phyloP scores from a whole-genome alignment of 2,797 vertebrate genomes.

The Apogon hyalosoma region DNA sequence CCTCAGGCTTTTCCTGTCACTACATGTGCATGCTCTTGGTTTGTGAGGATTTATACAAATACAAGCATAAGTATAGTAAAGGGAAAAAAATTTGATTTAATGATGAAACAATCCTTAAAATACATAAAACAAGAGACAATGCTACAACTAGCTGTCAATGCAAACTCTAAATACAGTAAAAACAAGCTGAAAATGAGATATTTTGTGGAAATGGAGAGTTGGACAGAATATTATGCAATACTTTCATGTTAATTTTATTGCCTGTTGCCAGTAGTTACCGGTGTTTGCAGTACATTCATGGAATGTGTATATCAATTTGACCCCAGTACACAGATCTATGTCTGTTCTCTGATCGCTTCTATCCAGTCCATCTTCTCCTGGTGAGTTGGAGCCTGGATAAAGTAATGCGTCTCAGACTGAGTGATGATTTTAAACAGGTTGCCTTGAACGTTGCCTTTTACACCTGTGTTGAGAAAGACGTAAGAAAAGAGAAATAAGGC shows the following conservation, averaged over 20 bases:
- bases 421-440: slow-evolving; percentile 98
- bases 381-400: slow-evolving; percentile 92
- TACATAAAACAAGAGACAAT: background rate
- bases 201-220: background rate
- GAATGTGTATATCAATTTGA: slow-evolving; percentile 57
- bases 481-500: background rate
- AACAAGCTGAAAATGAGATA: background rate
- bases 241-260: background rate
- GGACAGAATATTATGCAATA: background rate
- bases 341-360: slow-evolving; percentile 89
- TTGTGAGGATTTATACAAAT: background rate
- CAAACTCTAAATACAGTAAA: background rate
- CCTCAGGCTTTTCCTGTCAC: slow-evolving; percentile 29
- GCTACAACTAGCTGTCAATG: background rate
- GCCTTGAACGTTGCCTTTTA: slow-evolving; percentile 95
- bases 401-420: slow-evolving; percentile 90
- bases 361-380: slow-evolving; percentile 93
- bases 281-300: slow-evolving; percentile 56
- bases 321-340: slow-evolving; percentile 58
- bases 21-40: slow-evolving; percentile 31
- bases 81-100: no score
- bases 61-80: no score
- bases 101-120: no score
- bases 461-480: slow-evolving; percentile 78
- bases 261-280: background rate